Evolutionary conservation across 2,113 vertebrate species (phyloP).

Genomic region (Phalacrocorax brasilianus): DNA sequence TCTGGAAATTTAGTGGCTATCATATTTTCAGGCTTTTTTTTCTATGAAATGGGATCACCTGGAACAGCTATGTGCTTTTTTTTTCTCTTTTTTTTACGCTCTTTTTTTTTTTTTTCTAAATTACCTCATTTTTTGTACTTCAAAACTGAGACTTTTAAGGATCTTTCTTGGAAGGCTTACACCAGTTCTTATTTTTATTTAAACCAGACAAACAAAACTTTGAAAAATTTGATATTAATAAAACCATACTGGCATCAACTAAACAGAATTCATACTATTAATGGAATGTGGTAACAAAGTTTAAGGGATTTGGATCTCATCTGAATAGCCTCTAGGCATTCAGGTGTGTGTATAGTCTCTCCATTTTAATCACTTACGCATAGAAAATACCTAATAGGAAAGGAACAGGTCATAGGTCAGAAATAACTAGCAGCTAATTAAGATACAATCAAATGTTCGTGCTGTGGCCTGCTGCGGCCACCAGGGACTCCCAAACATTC

Average conservation of each 20-base stretch:
- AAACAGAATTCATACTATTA: not conserved
- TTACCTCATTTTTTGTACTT: not conserved
- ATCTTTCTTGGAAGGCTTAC: not conserved
- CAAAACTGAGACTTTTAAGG: not conserved
- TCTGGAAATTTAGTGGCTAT: not conserved
- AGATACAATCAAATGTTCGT: not conserved
- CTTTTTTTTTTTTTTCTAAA: not conserved
- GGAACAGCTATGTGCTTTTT: not conserved
- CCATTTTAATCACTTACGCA: not conserved
- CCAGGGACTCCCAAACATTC: rapidly evolving
- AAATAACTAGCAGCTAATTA: not conserved
- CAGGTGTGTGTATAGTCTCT: not conserved
- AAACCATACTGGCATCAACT: not conserved
- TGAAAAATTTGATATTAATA: not conserved
- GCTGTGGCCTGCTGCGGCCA: not conserved
- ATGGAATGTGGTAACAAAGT: not conserved
- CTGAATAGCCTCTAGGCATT: not conserved
- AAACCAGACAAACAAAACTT: not conserved
- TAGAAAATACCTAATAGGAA: not conserved
- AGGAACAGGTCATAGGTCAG: not conserved
- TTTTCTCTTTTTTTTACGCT: rapidly evolving
- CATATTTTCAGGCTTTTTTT: not conserved
- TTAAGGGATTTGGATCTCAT: not conserved
- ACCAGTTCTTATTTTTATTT: not conserved
- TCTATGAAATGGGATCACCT: not conserved